phyloP scores from a whole-genome alignment of 2,888 invertebrate genomes.

The Pyrgus malvae region DNA sequence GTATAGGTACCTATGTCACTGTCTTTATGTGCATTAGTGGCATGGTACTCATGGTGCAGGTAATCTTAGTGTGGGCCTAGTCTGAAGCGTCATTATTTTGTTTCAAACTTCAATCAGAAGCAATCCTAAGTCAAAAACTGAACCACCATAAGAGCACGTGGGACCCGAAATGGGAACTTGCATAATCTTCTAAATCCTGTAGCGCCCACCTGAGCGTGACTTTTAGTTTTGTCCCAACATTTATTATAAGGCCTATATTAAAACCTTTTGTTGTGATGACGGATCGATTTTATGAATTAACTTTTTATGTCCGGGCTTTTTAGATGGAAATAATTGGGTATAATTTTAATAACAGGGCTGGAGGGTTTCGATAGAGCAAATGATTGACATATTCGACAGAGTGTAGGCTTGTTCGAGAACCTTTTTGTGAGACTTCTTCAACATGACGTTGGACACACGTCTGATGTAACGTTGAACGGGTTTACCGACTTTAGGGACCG shows the following conservation, averaged over 20 bases:
- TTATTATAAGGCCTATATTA: constrained; percentile 44
- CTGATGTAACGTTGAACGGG: too few species aligned
- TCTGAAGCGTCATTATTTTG: too few species aligned
- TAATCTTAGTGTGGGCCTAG: too few species aligned
- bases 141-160: not conserved
- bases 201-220: constrained; percentile 50
- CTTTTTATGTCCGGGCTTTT: constrained; percentile 52
- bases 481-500: too few species aligned
- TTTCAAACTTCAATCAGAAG: too few species aligned
- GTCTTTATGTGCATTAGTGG: too few species aligned
- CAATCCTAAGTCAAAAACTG: too few species aligned
- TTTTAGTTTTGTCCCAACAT: constrained; percentile 45
- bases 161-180: constrained; percentile 29
- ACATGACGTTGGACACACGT: constrained; percentile 1
- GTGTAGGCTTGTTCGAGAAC: constrained; percentile 6
- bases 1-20: too few species aligned
- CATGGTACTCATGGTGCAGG: too few species aligned
- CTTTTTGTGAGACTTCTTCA: not conserved
- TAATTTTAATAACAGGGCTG: constrained; percentile 58
- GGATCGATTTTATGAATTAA: constrained; percentile 62
- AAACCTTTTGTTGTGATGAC: constrained; percentile 60
- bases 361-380: constrained; percentile 12
- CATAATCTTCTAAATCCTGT: constrained; percentile 39
- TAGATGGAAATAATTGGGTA: constrained; percentile 65
- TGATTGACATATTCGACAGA: constrained; percentile 39